Percentiles rank a stretch among this genome's conserved stretches.
These are phyloP conservation scores for Ischnus inquisitorius DNA, from an alignment of 2,888 invertebrate genomes.

Conservation along the genomic window DNA sequence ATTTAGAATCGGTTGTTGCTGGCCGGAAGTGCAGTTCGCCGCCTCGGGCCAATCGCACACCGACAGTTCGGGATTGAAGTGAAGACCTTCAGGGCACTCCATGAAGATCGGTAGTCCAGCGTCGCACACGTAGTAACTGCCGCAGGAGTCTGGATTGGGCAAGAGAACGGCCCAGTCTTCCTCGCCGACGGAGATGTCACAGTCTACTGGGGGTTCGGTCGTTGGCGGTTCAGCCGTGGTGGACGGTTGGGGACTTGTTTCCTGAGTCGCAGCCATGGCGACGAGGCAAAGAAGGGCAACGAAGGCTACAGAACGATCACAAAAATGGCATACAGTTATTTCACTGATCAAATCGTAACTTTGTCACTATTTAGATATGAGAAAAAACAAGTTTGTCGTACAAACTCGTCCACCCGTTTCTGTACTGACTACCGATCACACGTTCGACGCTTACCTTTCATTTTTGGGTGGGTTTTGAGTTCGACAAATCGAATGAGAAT, in stretches of 20 bases:
- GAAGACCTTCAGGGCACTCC: conserved; percentile 75
- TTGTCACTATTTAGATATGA: background rate
- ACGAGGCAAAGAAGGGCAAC: conserved; percentile 62
- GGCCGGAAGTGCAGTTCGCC: conserved; percentile 71
- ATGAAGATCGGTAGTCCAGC: conserved; percentile 70
- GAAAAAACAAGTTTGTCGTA: background rate
- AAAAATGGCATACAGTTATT: background rate
- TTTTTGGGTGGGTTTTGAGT: conserved; percentile 6
- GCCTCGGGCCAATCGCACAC: conserved; percentile 78
- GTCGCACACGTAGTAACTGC: conserved; percentile 75
- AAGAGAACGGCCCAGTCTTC: conserved; percentile 72
- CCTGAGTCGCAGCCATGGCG: conserved; percentile 49
- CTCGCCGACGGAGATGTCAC: conserved; percentile 61
- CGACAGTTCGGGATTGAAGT: conserved; percentile 74
- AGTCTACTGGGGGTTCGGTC: conserved; percentile 46
- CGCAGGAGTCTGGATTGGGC: conserved; percentile 76
- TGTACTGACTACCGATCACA: background rate
- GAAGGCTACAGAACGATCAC: conserved; percentile 59
- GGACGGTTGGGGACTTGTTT: background rate
- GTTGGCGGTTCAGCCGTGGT: background rate
- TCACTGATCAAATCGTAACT: background rate
- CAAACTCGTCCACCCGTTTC: background rate
- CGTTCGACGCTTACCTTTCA: conserved; percentile 62
- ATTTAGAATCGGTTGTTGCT: background rate
- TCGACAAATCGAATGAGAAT: background rate